Base-by-base conservation (phyloP, 1,140 invertebrate species). In the Leptinotarsa lineolata region DNA sequence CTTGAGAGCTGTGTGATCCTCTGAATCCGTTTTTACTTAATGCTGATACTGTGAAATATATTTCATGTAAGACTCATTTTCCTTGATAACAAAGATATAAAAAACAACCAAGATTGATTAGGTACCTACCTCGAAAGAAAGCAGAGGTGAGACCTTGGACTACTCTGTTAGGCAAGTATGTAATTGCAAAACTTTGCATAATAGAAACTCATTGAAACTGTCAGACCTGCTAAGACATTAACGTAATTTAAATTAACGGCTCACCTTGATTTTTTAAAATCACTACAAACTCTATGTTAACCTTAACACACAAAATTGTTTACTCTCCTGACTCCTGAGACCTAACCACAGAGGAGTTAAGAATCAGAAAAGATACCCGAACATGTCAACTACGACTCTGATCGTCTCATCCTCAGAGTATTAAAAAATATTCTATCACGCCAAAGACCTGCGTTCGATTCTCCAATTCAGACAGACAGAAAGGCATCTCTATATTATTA, bases 71-170 rank as follows among this genome's bases (percentile, higher is more conserved):
- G 30, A 39, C 30, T 39, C 30, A 39, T 39, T 39, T 39, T 39
- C 30, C 30, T 0, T 39, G 30, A 63, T 72, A 59, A 13, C 58
- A 74, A 66, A 72, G 72, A 76, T 74, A 73, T 61, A 54, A 68
- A 72, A 69, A 76, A 65, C 46, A 76, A 72, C 63, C 39, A 39
- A 39, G 30, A 39, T 39, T 39, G 48, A 1, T n/a, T 18, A 15
- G 5, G 15, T 18, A 54, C 48, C 16, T 88, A 90, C 90, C 88
- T 87, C 86, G 88, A 78, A 88, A 91, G 80, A 90, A 90, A 70
- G 87, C 77, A 75, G 88, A 88, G 16, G 79, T 83, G 60, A 82
- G 70, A 12, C 77, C 69, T 76, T 81, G 77, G 58, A 79, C 54
- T 60, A 80, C 72, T 67, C 69, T 59, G 44, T 79, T 78, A 4